Conservation (phyloP, 1,140 invertebrate species). For the Diplogasteroides magnus region DNA sequence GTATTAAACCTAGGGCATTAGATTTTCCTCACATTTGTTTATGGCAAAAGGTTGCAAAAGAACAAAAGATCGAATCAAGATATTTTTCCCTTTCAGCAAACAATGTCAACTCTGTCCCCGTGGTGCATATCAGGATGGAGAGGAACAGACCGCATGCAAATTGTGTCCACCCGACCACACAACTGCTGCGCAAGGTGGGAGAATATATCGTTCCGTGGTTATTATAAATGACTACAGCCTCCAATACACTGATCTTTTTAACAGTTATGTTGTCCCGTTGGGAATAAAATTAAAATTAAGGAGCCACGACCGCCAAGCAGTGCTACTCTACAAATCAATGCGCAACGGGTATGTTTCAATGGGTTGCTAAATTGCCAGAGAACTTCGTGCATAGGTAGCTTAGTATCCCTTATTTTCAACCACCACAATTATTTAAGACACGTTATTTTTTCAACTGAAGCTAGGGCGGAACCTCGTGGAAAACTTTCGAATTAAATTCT, state of each 20-base stretch:
- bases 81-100: slow-evolving; percentile 60
- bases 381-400: too few relatives aligned
- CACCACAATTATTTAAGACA: too few relatives aligned
- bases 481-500: too few relatives aligned
- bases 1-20: too few relatives aligned
- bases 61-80: neutral
- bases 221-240: neutral
- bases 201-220: neutral
- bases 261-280: too few relatives aligned
- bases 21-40: neutral
- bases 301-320: slow-evolving; percentile 50
- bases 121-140: slow-evolving; percentile 83
- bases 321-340: slow-evolving; percentile 56
- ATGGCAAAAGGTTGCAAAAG: neutral
- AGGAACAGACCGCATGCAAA: slow-evolving; percentile 79
- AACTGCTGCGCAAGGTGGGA: slow-evolving; percentile 68
- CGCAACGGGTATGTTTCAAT: slow-evolving; percentile 37
- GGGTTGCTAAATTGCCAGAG: too few relatives aligned
- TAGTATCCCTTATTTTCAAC: too few relatives aligned
- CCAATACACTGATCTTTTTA: slow-evolving; percentile 37
- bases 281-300: too few relatives aligned
- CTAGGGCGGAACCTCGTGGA: too few relatives aligned
- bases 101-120: slow-evolving; percentile 81
- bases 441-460: too few relatives aligned
- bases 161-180: slow-evolving; percentile 85